Percentiles rank a stretch among this genome's conserved stretches.
Conservation (phyloP, 2,113 vertebrate species). For the Balaeniceps rex region DNA sequence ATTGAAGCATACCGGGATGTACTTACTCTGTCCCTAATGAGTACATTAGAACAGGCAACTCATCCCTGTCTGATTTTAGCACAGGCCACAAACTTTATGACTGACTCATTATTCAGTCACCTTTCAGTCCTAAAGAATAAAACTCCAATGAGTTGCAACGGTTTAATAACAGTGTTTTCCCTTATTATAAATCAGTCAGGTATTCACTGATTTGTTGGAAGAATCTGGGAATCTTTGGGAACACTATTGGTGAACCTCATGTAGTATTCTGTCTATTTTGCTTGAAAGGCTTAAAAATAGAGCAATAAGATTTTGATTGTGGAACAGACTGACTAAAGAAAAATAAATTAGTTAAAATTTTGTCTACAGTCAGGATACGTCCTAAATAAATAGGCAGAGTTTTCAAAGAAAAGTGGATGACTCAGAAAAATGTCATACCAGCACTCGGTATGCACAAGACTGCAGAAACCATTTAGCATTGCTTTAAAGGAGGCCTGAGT, state of each 20-base stretch:
- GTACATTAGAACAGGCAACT: constrained; percentile 42
- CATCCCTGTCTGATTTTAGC: constrained; percentile 43
- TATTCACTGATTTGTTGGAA: not conserved
- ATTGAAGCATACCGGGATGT: constrained; percentile 28
- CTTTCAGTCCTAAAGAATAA: constrained; percentile 11
- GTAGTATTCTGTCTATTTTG: not conserved
- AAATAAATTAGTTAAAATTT: not conserved
- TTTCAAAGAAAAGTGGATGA: not conserved
- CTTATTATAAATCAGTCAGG: not conserved
- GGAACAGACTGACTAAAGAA: not conserved
- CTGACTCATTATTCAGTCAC: constrained; percentile 38
- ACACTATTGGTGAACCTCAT: not conserved
- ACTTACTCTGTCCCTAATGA: constrained; percentile 42
- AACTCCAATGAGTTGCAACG: not conserved
- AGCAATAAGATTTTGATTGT: not conserved
- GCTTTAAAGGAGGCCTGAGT: not conserved
- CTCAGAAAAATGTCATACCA: not conserved
- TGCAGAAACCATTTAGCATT: not conserved
- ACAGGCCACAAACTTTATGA: constrained; percentile 52
- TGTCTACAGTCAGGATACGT: not conserved
- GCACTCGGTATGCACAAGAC: not conserved
- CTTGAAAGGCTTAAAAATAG: not conserved
- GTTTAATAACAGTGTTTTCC: not conserved
- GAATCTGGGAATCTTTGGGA: not conserved
- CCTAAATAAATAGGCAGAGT: not conserved